Evolutionary conservation across 2,113 vertebrate genomes (phyloP).

Genomic region (Pavo muticus): DNA sequence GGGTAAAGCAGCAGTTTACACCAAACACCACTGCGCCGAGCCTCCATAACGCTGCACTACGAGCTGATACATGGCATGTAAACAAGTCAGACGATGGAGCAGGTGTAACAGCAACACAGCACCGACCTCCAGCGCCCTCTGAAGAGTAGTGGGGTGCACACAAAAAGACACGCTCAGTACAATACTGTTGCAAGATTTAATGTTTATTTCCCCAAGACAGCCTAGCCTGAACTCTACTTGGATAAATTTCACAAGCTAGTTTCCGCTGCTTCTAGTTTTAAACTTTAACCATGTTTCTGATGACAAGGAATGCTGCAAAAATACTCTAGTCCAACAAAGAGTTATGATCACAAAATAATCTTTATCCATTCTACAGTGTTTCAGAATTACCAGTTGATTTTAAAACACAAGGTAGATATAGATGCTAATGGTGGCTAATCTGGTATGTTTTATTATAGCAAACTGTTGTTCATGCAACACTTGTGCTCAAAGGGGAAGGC

Average conservation of each 20-base stretch:
- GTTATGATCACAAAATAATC: conserved; percentile 97
- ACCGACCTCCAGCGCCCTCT: fast-evolving
- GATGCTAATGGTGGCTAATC: conserved; percentile 88
- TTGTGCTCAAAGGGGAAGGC: conserved; percentile 91
- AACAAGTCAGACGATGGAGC: too few species aligned
- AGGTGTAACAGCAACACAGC: not conserved
- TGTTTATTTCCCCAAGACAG: conserved; percentile 99
- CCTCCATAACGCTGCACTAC: fast-evolving
- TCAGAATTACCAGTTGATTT: conserved; percentile 89
- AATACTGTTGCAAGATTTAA: conserved; percentile 88
- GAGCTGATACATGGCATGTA: fast-evolving
- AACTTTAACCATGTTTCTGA: conserved; percentile 95
- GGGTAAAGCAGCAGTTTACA: not conserved
- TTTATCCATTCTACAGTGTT: conserved; percentile 97
- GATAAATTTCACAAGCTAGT: conserved; percentile 92
- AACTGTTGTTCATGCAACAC: conserved; percentile 92
- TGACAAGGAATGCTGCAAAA: conserved; percentile 99
- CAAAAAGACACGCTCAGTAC: conserved; percentile 58
- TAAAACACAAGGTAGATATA: conserved; percentile 90
- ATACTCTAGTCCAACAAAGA: conserved; percentile 98
- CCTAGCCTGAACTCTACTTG: conserved; percentile 92
- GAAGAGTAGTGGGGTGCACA: fast-evolving
- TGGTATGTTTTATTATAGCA: conserved; percentile 89
- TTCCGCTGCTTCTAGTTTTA: conserved; percentile 89
- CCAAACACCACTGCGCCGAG: not conserved